Evolutionary conservation across 2,797 vertebrate genomes (phyloP).

Genomic region (Pyrrhura leucotis): DNA sequence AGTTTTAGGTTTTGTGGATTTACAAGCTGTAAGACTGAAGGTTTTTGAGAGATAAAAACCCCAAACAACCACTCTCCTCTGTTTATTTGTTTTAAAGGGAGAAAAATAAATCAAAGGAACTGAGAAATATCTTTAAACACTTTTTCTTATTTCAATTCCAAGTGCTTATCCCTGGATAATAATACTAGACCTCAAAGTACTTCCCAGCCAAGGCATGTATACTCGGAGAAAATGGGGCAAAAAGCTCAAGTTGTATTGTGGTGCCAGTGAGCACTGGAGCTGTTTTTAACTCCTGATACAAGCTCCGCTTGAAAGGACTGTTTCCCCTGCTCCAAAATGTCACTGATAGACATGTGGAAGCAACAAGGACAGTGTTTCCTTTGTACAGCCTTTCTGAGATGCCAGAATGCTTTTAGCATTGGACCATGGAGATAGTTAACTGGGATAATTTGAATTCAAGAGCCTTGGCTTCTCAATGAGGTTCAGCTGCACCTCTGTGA

Average conservation of each 20-base stretch:
- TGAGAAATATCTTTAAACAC: background rate
- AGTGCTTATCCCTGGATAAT: background rate
- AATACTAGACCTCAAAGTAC: background rate
- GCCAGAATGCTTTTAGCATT: background rate
- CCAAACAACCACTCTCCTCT: background rate
- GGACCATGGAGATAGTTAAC: background rate
- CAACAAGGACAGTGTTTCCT: background rate
- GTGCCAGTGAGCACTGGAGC: background rate
- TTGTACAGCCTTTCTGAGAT: background rate
- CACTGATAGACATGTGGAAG: background rate
- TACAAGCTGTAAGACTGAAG: background rate
- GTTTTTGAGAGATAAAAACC: background rate
- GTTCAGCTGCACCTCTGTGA: background rate
- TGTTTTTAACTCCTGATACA: background rate
- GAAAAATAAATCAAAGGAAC: background rate
- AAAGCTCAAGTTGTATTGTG: background rate
- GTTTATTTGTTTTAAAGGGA: background rate
- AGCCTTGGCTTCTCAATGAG: background rate
- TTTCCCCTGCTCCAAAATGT: background rate
- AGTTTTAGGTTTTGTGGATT: slow-evolving; percentile 5
- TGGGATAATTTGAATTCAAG: background rate
- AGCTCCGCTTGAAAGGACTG: background rate
- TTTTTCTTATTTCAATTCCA: background rate
- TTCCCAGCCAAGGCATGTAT: background rate
- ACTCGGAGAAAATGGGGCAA: background rate